Evolutionary conservation across 1,140 invertebrate species (phyloP), one percentile per base, ranked within the genome.

Genomic region (Ips nitidus): DNA sequence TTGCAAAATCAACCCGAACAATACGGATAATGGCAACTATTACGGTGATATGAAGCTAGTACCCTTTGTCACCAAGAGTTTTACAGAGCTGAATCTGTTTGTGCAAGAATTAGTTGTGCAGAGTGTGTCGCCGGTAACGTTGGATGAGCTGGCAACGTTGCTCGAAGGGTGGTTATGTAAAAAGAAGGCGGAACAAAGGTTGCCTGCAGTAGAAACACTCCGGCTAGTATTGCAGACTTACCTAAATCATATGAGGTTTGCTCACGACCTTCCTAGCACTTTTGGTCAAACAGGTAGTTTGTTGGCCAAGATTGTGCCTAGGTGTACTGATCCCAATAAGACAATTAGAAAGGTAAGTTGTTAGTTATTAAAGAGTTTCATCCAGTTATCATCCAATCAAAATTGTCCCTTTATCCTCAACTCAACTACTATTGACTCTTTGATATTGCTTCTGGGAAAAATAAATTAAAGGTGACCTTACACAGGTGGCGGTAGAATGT

Each of bases 241-340:
- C 69, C 85, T 89, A 7, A 87, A 87, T 76, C 85, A 89, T 61
- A 86, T 89, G 62, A 86, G 87, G 75, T 83, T 90, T 53, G 88
- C 85, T 45, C 88, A 86, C 74, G 88, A 89, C 76, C 87, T 84
- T 4, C 89, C 89, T 0, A 88, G 85, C 42, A 88, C 86, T 75
- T 91, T 91, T 74, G 85, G 84, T 36, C 88, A 90, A 74, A 86
- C 90, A 67, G 91, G 93, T 1, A 85, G 87, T 71, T 84, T 95
- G 40, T 80, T 95, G 37, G 92, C 90, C 40, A 82, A 88, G 65
- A 84, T 94, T 60, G 85, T 94, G 3, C 91, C 92, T 0, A 86
- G 91, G 71, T 89, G 90, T 73, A 87, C 90, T 2, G 92, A 94
- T 81, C 80, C 82, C 0, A 83, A 83, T 74, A 83, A 80, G 39